phyloP scores from a whole-genome alignment of 2,888 invertebrate genomes.

The Galerucella nymphaeae region DNA sequence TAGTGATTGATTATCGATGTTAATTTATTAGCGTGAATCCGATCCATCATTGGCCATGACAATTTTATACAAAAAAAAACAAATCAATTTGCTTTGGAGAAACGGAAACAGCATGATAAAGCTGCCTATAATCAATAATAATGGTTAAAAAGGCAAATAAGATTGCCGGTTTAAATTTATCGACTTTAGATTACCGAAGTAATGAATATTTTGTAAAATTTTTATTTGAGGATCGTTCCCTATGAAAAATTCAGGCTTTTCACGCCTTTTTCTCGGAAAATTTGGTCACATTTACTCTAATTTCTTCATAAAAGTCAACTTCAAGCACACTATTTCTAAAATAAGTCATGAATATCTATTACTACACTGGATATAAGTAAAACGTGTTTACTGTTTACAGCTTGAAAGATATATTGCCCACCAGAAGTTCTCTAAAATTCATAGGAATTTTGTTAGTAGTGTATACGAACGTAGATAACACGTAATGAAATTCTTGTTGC shows the following conservation, averaged over 20 bases:
- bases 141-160: constrained; percentile 20
- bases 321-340: not conserved
- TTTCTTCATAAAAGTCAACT: not conserved
- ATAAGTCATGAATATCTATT: not conserved
- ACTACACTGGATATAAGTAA: not conserved
- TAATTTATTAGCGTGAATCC: constrained; percentile 15
- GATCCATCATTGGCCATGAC: constrained; percentile 32
- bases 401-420: not conserved
- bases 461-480: constrained; percentile 5
- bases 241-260: too few relatives aligned
- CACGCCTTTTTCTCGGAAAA: too few relatives aligned
- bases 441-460: constrained; percentile 9
- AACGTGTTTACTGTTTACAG: not conserved
- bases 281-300: not conserved
- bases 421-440: constrained; percentile 5
- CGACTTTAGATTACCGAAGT: not conserved
- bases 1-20: constrained; percentile 28
- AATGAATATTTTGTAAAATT: not conserved
- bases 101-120: not conserved
- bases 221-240: too few relatives aligned
- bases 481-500: constrained; percentile 20
- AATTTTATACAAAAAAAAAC: constrained; percentile 27
- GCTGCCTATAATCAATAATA: constrained; percentile 18
- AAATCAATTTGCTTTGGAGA: constrained; percentile 3
- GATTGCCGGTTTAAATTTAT: constrained; percentile 12